Conservation (phyloP, 2,797 vertebrate species). For the Morelia viridis region DNA sequence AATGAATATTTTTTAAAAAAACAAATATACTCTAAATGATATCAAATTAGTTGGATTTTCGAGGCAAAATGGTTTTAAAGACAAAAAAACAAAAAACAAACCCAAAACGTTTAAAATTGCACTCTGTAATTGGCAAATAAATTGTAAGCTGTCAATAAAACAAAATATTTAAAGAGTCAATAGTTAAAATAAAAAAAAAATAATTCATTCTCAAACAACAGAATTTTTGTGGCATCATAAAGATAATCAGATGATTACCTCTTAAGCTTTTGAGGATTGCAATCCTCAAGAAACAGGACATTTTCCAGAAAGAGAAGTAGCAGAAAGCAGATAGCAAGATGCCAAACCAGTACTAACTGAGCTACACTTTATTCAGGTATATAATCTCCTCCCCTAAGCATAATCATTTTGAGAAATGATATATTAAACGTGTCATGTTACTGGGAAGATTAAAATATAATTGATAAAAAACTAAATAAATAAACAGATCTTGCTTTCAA, state of each 20-base stretch:
- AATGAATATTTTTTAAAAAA: not conserved
- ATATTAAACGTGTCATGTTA: not conserved
- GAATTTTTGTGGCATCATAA: not conserved
- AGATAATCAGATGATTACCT: not conserved
- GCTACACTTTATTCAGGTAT: not conserved
- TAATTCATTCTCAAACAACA: not conserved
- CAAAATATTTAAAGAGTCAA: not conserved
- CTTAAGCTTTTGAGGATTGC: not conserved
- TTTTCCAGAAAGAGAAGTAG: not conserved
- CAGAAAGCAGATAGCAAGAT: not conserved
- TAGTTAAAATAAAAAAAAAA: not conserved
- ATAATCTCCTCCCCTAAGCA: not conserved
- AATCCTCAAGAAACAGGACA: not conserved
- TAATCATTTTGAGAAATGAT: not conserved
- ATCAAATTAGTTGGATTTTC: not conserved
- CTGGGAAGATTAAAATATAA: not conserved
- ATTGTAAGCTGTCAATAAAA: not conserved
- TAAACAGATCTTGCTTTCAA: not conserved
- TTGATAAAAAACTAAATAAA: not conserved
- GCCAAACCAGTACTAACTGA: not conserved
- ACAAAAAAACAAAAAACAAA: not conserved
- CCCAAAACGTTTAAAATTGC: not conserved
- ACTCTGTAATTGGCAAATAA: not conserved
- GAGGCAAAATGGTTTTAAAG: not conserved
- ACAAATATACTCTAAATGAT: not conserved